Base-by-base conservation (phyloP, 2,113 vertebrate genomes). In the Gorsachius goisagi region DNA sequence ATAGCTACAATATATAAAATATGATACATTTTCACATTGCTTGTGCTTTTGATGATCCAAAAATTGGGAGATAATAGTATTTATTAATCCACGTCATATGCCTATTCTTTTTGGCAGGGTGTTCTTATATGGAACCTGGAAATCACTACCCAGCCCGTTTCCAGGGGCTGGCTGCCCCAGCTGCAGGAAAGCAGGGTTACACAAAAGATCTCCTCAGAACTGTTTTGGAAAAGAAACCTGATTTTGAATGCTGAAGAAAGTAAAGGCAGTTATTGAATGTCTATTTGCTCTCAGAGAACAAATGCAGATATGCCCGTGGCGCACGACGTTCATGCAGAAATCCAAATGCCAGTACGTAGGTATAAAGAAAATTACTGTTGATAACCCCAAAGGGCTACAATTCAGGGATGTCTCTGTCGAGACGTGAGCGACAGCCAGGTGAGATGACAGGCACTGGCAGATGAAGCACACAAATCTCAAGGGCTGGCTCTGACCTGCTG, bases 221-320 rank as follows among this genome's bases (percentile, higher is more conserved):
- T 8, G 9, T 23, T 68, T 90, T 47, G 67, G 41, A 22, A 75
- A 92, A 50, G 11, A 32, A 81, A 88, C 16, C 24, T 19, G 1
- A n/a, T 72, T 55, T 72, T 37, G 58, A 77, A 27, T 41, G 62
- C 27, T 28, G 56, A 79, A 33, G 56, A 55, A 50, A 71, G 41
- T 19, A 79, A 35, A 55, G 32, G 28, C 3, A 50, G 8, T 2
- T 24, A 3, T 0, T 24, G 41, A 71, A 45, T 12, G 4, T 5
- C 28, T 63, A 11, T 56, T 69, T 78, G 26, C 47, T 79, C 44
- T 71, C 69, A 26, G 47, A 47, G 37, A 55, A 52, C 24, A 68
- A 32, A n/a, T 4, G 32, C 74, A 93, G 47, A n/a, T 26, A 26
- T 3, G 23, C 15, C 35, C 56, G 53, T 7, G 28, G 37, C 39